These are phyloP conservation scores for Venusia cambrica DNA, from an alignment of 2,888 invertebrate species.

Conservation along the genomic window DNA sequence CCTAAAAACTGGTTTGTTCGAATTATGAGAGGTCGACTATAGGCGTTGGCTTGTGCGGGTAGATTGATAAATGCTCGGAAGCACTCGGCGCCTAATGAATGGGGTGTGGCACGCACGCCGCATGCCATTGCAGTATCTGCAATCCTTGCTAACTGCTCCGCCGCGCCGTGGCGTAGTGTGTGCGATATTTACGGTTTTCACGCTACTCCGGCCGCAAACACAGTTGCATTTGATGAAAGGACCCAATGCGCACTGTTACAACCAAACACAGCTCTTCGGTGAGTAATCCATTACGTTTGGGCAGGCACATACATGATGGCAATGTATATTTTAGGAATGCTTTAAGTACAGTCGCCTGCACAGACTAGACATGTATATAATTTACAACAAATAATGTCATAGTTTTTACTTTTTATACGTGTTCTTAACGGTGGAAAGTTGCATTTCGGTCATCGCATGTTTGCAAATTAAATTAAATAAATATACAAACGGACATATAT, in stretches of 20 bases:
- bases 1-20: slow-evolving; percentile 31
- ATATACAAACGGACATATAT: no score
- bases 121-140: slow-evolving; percentile 63
- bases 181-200: slow-evolving; percentile 54
- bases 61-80: slow-evolving; percentile 79
- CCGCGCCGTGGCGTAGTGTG: slow-evolving; percentile 29
- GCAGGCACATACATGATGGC: slow-evolving; percentile 8
- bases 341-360: no score
- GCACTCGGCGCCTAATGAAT: slow-evolving; percentile 77
- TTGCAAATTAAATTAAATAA: no score
- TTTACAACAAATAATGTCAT: no score
- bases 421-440: no score
- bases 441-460: no score
- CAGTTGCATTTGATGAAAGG: slow-evolving; percentile 33
- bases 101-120: slow-evolving; percentile 75
- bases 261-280: slow-evolving; percentile 21
- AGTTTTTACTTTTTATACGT: no score
- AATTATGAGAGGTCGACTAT: slow-evolving; percentile 37
- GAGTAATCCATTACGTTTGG: slow-evolving; percentile 16
- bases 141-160: slow-evolving; percentile 57
- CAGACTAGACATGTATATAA: no score
- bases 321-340: slow-evolving; percentile 3
- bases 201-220: slow-evolving; percentile 36
- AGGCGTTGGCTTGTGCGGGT: slow-evolving; percentile 53
- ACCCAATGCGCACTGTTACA: slow-evolving; percentile 17